A percentile compares a stretch with the other conserved stretches of the same genome.
Evolutionary conservation across 2,888 invertebrate genomes (phyloP).

Genomic region (Pachliopta kotzebuea): DNA sequence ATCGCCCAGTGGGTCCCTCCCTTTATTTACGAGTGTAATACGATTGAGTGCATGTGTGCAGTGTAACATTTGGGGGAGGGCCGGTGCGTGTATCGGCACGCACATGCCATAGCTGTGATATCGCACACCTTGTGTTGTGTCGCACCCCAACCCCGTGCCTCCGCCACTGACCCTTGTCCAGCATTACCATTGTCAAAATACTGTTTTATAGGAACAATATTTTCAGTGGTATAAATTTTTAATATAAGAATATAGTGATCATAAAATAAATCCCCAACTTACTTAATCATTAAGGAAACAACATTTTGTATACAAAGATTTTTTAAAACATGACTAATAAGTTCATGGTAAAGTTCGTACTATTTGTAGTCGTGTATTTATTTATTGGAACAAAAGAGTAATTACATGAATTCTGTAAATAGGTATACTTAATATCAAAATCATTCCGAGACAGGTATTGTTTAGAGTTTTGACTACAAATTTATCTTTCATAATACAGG

Average conservation of each 20-base stretch:
- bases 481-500: too few species aligned
- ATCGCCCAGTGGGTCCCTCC: slow-evolving; percentile 37
- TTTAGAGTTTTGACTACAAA: too few species aligned
- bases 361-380: too few species aligned
- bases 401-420: too few species aligned
- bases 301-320: not conserved
- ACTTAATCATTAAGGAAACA: not conserved
- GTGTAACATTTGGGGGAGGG: slow-evolving; percentile 44
- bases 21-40: slow-evolving; percentile 54
- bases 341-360: not conserved
- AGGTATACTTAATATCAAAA: too few species aligned
- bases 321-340: not conserved
- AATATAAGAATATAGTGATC: not conserved
- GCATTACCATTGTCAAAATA: slow-evolving; percentile 40
- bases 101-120: slow-evolving; percentile 70
- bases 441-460: too few species aligned
- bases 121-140: slow-evolving; percentile 78
- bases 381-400: too few species aligned
- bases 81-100: slow-evolving; percentile 68
- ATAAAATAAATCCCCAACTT: not conserved
- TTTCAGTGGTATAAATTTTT: not conserved
- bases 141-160: slow-evolving; percentile 54
- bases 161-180: slow-evolving; percentile 62
- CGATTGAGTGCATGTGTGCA: slow-evolving; percentile 48
- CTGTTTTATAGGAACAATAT: slow-evolving; percentile 38